A percentile compares a stretch with the other conserved stretches of the same genome.
phyloP scores from a whole-genome alignment of 2,888 invertebrate genomes.

The Cistogaster globosa region DNA sequence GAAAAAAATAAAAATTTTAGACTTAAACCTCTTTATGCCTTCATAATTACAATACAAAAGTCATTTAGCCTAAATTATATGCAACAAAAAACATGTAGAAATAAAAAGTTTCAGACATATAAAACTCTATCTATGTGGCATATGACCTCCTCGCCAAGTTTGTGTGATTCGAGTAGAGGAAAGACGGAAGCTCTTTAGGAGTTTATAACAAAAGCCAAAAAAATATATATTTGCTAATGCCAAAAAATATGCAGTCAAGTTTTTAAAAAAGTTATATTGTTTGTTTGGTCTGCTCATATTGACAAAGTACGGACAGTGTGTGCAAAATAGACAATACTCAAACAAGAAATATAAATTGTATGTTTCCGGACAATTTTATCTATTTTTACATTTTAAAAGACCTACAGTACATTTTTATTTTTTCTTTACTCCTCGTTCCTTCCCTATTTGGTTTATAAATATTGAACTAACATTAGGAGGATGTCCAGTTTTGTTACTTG shows the following conservation, averaged over 20 bases:
- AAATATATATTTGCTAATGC: slow-evolving; percentile 51
- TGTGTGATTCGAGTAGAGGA: slow-evolving; percentile 22
- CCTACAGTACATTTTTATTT: slow-evolving; percentile 36
- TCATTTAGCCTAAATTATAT: slow-evolving; percentile 70
- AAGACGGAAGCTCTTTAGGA: slow-evolving; percentile 47
- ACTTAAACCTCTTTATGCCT: slow-evolving; percentile 62
- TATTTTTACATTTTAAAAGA: slow-evolving; percentile 28
- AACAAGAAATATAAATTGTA: slow-evolving; percentile 65
- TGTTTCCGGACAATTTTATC: slow-evolving; percentile 44
- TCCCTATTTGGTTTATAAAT: slow-evolving; percentile 34
- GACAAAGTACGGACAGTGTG: slow-evolving; percentile 27
- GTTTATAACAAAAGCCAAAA: slow-evolving; percentile 28
- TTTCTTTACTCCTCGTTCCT: slow-evolving; percentile 7
- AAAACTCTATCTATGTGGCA: slow-evolving; percentile 54
- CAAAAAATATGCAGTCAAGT: slow-evolving; percentile 59
- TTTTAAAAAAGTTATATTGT: slow-evolving; percentile 57
- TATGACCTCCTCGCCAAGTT: slow-evolving; percentile 66
- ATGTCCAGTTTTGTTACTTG: slow-evolving; percentile 41
- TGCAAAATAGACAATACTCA: slow-evolving; percentile 56
- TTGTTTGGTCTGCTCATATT: slow-evolving; percentile 56
- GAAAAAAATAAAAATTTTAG: slow-evolving; percentile 45
- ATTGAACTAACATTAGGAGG: slow-evolving; percentile 42
- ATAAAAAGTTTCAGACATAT: slow-evolving; percentile 38
- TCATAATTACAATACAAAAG: slow-evolving; percentile 70
- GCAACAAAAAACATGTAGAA: slow-evolving; percentile 38